Percentiles rank a stretch among this genome's conserved stretches.
Conservation (phyloP, 1,140 invertebrate genomes). For the Tetraneura akinire region DNA sequence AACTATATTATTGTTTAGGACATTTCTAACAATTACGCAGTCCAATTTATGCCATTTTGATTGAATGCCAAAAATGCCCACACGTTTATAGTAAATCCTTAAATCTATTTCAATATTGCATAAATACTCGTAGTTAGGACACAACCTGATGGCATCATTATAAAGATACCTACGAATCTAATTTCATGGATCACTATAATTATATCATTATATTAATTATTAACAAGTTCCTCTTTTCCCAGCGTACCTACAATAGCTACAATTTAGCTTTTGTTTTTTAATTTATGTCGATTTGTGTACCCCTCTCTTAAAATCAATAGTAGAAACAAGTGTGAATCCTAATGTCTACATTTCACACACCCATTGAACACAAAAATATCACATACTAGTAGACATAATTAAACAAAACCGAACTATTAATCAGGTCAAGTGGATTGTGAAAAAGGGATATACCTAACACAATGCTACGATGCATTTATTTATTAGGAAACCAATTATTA, state of each 20-base stretch:
- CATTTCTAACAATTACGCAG: not conserved
- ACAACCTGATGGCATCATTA: too few relatives aligned
- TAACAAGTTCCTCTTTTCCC: constrained; percentile 41
- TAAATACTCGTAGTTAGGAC: not conserved
- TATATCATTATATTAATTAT: constrained; percentile 27
- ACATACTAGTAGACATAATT: constrained; percentile 4
- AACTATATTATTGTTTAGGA: not conserved
- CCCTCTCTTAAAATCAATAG: constrained; percentile 32
- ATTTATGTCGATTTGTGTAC: constrained; percentile 28
- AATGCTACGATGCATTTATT: too few relatives aligned
- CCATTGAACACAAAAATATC: not conserved
- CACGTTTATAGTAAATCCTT: constrained; percentile 13
- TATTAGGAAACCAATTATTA: not conserved
- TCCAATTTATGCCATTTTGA: not conserved
- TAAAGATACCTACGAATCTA: not conserved
- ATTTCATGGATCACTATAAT: not conserved
- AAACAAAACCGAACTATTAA: not conserved
- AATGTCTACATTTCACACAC: constrained; percentile 30
- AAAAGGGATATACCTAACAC: too few relatives aligned
- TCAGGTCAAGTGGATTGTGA: not conserved
- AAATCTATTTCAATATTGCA: constrained; percentile 30
- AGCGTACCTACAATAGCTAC: not conserved
- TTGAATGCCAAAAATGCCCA: not conserved
- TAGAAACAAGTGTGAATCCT: constrained; percentile 27
- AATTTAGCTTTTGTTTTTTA: constrained; percentile 48